These are phyloP conservation scores for Pangasianodon hypophthalmus DNA, from an alignment of 2,113 vertebrate genomes.

Conservation along the genomic window DNA sequence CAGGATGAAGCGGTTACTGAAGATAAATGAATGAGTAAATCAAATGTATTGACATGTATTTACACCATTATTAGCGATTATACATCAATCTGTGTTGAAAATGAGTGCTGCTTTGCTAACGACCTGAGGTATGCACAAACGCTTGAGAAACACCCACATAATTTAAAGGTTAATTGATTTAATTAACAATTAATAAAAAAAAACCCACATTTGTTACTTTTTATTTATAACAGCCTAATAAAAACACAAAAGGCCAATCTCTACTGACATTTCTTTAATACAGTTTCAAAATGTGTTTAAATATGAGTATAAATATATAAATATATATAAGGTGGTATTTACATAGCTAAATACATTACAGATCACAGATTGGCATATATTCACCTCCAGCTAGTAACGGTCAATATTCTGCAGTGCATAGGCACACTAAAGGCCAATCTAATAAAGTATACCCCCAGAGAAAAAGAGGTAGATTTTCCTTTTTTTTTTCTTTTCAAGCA, in stretches of 20 bases:
- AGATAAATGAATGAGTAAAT: neutral
- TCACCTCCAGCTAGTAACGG: constrained; percentile 58
- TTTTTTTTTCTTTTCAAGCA: constrained; percentile 55
- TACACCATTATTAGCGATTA: neutral
- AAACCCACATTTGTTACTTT: neutral
- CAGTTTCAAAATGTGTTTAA: constrained; percentile 60
- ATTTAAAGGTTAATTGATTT: neutral
- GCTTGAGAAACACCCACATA: neutral
- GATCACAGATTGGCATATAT: constrained; percentile 50
- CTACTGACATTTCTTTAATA: constrained; percentile 68
- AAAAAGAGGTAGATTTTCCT: constrained; percentile 71
- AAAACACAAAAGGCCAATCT: constrained; percentile 37
- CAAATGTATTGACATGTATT: neutral
- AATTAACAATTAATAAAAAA: neutral
- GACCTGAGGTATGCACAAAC: neutral
- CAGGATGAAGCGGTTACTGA: neutral
- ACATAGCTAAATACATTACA: constrained; percentile 67
- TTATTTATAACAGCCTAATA: neutral
- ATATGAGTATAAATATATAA: constrained; percentile 71
- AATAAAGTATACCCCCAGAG: constrained; percentile 59
- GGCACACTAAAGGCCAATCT: constrained; percentile 53
- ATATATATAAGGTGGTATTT: constrained; percentile 69
- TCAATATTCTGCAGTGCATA: constrained; percentile 54
- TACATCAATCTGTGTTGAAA: neutral
- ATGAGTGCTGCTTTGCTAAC: neutral